Evolutionary conservation across 2,888 invertebrate genomes (phyloP).

Genomic region (Eremobia ochroleuca): DNA sequence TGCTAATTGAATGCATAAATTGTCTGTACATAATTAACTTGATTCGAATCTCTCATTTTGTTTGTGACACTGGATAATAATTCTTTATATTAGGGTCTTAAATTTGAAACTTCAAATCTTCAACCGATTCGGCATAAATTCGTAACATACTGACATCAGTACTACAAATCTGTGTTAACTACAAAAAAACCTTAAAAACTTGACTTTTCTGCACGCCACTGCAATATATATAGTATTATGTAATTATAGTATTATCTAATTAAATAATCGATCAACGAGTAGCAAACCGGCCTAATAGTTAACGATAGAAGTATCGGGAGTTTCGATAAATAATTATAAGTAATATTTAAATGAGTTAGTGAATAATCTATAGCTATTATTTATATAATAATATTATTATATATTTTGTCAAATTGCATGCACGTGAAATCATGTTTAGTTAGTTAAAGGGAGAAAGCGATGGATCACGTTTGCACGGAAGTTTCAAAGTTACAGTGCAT

Average conservation of each 20-base stretch:
- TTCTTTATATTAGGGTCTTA: neutral
- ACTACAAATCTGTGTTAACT: constrained; percentile 26
- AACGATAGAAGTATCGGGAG: constrained; percentile 71
- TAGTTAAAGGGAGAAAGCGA: neutral
- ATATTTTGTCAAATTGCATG: constrained; percentile 15
- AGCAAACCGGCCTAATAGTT: constrained; percentile 90
- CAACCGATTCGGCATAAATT: neutral
- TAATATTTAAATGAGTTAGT: constrained; percentile 46
- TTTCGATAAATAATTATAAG: constrained; percentile 58
- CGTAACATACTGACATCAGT: constrained; percentile 1
- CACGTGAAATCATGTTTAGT: constrained; percentile 6
- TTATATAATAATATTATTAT: constrained; percentile 12
- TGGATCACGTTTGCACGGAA: constrained; percentile 1
- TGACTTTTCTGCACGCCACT: constrained; percentile 47
- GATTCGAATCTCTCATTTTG: neutral
- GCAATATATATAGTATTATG: constrained; percentile 40
- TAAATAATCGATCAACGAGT: constrained; percentile 85
- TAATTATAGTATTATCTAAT: constrained; percentile 56
- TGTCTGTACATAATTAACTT: neutral
- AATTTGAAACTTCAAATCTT: neutral
- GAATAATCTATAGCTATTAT: constrained; percentile 11
- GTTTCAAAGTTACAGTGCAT: neutral
- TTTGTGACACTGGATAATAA: neutral
- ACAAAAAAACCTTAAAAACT: neutral
- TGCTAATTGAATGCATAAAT: neutral